These are phyloP conservation scores for Tachysurus vachellii DNA, from an alignment of 2,113 vertebrate genomes.

Conservation along the genomic window DNA sequence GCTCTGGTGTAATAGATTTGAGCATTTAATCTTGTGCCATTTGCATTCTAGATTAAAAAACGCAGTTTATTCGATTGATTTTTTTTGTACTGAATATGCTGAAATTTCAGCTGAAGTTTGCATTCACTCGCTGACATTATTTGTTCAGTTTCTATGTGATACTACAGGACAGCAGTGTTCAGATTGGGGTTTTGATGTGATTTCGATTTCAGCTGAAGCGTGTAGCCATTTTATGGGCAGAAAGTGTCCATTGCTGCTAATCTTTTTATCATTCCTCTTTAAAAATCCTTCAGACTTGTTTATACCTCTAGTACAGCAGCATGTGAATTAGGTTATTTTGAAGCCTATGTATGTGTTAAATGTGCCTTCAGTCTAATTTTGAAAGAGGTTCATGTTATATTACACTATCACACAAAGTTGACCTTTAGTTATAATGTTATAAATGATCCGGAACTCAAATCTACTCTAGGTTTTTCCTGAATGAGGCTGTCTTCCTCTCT, in stretches of 20 bases:
- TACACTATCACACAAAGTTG: slow-evolving; percentile 6
- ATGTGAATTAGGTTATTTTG: slow-evolving; percentile 11
- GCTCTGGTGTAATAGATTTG: not conserved
- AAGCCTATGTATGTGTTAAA: not conserved
- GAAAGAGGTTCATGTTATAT: not conserved
- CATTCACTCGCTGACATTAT: not conserved
- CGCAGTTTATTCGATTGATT: not conserved
- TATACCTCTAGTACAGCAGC: not conserved
- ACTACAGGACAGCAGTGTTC: not conserved
- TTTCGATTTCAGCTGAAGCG: slow-evolving; percentile 6
- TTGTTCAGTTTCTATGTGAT: not conserved
- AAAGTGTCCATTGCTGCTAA: not conserved
- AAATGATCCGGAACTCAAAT: slow-evolving; percentile 6
- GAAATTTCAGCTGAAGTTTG: not conserved
- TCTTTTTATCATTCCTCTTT: slow-evolving; percentile 4
- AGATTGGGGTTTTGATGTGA: not conserved
- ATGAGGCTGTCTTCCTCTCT: slow-evolving; percentile 19
- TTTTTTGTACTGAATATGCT: not conserved
- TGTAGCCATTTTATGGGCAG: not conserved
- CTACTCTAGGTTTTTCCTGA: not conserved
- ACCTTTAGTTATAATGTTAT: slow-evolving; percentile 9
- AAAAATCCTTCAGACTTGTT: slow-evolving; percentile 13
- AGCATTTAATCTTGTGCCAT: not conserved
- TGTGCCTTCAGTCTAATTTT: not conserved
- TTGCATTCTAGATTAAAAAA: not conserved